Evolutionary conservation across 2,888 invertebrate species (phyloP), one percentile per base, ranked within the genome.

Genomic region (Mimas tiliae): DNA sequence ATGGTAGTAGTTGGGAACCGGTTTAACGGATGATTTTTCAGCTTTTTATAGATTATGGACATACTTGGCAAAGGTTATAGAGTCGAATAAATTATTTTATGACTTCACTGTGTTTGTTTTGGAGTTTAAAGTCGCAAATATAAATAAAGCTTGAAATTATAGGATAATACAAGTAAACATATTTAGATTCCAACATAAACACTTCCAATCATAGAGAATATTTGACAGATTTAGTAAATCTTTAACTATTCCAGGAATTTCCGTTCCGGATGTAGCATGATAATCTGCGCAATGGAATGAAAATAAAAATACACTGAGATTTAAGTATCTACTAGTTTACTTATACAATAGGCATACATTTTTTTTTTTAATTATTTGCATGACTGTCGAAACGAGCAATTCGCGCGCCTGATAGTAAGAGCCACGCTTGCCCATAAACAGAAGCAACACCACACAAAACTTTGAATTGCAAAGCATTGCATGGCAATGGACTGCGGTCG

Each of bases 251-350:
- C 73, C 65, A 68, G 82, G 84, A 81, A 86, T 79, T 82, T 85
- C 88, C 85, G 87, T 68, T 81, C 81, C 84, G 86, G 86, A 85
- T 77, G 73, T 77, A 67, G 11, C 65, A 9, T 3, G 33, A 11
- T 27, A 48, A 33, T 16, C 33, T 55, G 34, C 45, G 9, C 14
- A 48, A 12, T 33, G 4, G 27, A 33, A 21, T 42, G 21, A 12
- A 27, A 21, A 45, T 7, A 63, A 21, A 45, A 6, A 27, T 55
- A 16, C 16, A 9, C 3, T 4, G 7, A 27, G 27, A 27, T 27
- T 27, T 27, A 27, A 27, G 14, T 33, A 53, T 33, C 53, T 53
- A 53, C 14, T 51, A 19, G 19, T 21, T 19, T 51, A 51, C 4
- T 51, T 51, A 21, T 51, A 11, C 9, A 51, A 21, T 50, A 50